phyloP scores from a whole-genome alignment of 2,797 vertebrate genomes.

The Pseudochirops cupreus region DNA sequence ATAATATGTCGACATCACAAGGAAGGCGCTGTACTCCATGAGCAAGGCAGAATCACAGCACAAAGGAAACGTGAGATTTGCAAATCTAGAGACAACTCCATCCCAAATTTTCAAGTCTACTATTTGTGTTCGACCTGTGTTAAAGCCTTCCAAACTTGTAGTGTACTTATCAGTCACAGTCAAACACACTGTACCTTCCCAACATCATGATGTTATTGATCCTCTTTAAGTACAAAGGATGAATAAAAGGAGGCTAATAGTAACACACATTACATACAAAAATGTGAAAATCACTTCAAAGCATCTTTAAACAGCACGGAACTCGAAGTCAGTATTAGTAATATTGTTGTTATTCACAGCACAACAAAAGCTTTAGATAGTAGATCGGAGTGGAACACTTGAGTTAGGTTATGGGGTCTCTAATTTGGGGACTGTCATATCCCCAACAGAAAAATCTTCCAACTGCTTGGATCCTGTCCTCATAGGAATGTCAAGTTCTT shows the following conservation, averaged over 20 bases:
- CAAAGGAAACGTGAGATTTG: not conserved
- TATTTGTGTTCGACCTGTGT: not conserved
- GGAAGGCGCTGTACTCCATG: not conserved
- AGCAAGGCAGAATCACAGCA: not conserved
- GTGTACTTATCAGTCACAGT: not conserved
- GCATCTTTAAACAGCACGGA: not conserved
- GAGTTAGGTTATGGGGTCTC: not conserved
- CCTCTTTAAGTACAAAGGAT: not conserved
- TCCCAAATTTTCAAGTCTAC: not conserved
- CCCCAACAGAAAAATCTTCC: not conserved
- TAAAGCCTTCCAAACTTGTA: not conserved
- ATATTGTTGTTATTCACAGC: not conserved
- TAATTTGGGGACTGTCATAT: accelerated
- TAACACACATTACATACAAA: not conserved
- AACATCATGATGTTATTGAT: not conserved
- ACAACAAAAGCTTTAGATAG: not conserved
- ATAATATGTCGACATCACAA: no score
- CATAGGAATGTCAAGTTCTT: not conserved
- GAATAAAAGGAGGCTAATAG: not conserved
- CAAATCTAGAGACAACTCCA: not conserved
- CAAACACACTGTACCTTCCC: no score
- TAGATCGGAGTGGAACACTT: not conserved
- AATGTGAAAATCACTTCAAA: not conserved
- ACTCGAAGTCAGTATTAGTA: not conserved
- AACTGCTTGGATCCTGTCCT: not conserved